A percentile compares a stretch with the other conserved stretches of the same genome.
Evolutionary conservation across 2,888 invertebrate genomes (phyloP).

Genomic region (Meganola albula): DNA sequence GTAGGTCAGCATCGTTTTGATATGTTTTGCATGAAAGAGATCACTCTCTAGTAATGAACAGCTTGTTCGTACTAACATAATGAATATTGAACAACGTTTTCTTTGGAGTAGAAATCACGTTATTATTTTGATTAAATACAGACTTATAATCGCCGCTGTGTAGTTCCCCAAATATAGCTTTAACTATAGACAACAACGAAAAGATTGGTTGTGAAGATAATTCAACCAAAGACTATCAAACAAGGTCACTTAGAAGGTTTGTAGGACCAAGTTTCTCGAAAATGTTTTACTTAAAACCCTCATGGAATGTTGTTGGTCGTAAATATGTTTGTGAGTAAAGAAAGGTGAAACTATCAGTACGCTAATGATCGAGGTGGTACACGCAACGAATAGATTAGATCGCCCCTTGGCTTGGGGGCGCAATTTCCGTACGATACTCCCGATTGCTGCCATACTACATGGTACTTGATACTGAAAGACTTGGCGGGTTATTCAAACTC

Average conservation of each 20-base stretch:
- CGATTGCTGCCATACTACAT: constrained; percentile 46
- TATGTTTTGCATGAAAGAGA: too few species aligned
- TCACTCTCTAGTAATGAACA: too few species aligned
- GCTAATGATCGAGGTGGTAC: constrained; percentile 60
- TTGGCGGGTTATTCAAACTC: too few species aligned
- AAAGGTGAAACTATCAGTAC: constrained; percentile 54
- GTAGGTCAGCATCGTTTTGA: too few species aligned
- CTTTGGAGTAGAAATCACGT: too few species aligned
- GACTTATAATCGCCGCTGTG: too few species aligned
- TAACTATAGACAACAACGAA: background rate
- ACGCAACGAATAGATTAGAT: constrained; percentile 71
- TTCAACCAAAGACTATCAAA: background rate
- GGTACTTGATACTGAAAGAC: constrained; percentile 23
- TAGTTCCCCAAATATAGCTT: too few species aligned
- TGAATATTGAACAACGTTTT: too few species aligned
- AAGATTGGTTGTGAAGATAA: background rate
- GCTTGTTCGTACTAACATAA: too few species aligned
- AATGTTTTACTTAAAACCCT: constrained; percentile 11
- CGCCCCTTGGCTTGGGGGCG: constrained; percentile 55
- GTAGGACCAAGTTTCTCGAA: too few species aligned
- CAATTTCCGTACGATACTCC: constrained; percentile 64
- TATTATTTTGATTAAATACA: too few species aligned
- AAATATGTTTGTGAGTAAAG: constrained; percentile 29
- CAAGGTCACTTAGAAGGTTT: too few species aligned
- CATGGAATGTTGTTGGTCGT: constrained; percentile 18